Evolutionary conservation across 1,140 invertebrate genomes (phyloP).

Genomic region (Sinella curviseta): DNA sequence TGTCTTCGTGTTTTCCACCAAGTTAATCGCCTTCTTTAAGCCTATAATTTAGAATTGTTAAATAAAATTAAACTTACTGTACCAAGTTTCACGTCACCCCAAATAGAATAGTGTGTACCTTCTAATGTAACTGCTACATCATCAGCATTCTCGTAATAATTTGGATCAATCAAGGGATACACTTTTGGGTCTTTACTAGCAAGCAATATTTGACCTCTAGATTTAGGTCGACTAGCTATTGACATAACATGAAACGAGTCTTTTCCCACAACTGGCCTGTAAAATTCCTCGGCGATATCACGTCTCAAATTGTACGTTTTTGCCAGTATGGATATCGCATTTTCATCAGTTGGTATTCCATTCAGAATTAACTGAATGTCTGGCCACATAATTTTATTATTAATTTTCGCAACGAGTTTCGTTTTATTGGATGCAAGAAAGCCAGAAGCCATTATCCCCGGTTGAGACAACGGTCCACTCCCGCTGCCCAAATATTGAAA

Average conservation of each 20-base stretch:
- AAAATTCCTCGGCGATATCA: conserved; percentile 41
- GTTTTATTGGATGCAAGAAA: conserved; percentile 39
- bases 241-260: conserved; percentile 49
- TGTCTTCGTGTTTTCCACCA: conserved; percentile 44
- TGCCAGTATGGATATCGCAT: conserved; percentile 27
- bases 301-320: conserved; percentile 36
- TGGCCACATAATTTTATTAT: conserved; percentile 35
- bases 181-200: conserved; percentile 43
- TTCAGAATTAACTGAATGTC: conserved; percentile 43
- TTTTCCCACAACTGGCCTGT: conserved; percentile 35
- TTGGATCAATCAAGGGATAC: conserved; percentile 50
- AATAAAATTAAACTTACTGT: no score
- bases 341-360: conserved; percentile 33
- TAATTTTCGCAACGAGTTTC: conserved; percentile 1
- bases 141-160: conserved; percentile 49
- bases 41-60: no score
- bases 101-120: no score
- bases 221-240: conserved; percentile 47
- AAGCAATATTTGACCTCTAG: conserved; percentile 49
- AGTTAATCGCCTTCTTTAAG: conserved; percentile 31
- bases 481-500: conserved; percentile 37
- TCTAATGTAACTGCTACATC: conserved; percentile 51
- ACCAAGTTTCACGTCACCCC: no score
- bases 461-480: conserved; percentile 37
- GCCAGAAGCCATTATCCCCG: conserved; percentile 42